A percentile compares a stretch with the other conserved stretches of the same genome.
Conservation (phyloP, 2,888 invertebrate species). For the Limenitis camilla region DNA sequence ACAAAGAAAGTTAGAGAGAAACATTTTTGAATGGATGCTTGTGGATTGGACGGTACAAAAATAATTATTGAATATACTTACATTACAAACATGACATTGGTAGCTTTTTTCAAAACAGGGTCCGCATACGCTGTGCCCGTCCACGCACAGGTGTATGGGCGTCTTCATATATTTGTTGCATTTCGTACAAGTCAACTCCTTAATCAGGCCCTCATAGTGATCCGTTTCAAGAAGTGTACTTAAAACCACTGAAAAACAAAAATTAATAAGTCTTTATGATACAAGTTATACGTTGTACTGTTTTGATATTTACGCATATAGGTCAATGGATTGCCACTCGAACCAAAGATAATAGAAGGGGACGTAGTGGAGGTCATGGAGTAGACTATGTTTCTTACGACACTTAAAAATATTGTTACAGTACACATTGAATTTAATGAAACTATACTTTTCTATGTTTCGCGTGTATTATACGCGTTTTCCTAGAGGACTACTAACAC, state of each 20-base stretch:
- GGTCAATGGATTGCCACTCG: background rate
- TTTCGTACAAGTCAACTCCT: conserved; percentile 64
- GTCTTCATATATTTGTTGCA: conserved; percentile 67
- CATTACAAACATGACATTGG: conserved; percentile 62
- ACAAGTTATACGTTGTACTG: background rate
- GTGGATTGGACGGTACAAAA: conserved; percentile 3
- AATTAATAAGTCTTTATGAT: background rate
- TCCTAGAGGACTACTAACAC: no score
- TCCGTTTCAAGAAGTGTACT: conserved; percentile 64
- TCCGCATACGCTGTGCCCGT: conserved; percentile 67
- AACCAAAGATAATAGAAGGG: no score
- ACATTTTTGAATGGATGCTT: background rate
- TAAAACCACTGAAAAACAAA: conserved; percentile 49
- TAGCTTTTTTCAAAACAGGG: conserved; percentile 56
- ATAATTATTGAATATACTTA: conserved; percentile 36
- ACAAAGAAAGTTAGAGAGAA: background rate
- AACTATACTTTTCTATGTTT: no score
- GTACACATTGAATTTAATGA: no score
- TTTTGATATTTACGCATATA: background rate
- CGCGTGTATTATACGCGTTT: no score
- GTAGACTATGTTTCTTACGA: no score
- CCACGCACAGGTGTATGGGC: conserved; percentile 64
- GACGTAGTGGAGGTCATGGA: no score
- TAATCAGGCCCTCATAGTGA: conserved; percentile 65
- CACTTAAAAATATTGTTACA: no score